Evolutionary conservation across 2,888 invertebrate species (phyloP), one percentile per base, ranked within the genome.

Genomic region (Volucella inanis): DNA sequence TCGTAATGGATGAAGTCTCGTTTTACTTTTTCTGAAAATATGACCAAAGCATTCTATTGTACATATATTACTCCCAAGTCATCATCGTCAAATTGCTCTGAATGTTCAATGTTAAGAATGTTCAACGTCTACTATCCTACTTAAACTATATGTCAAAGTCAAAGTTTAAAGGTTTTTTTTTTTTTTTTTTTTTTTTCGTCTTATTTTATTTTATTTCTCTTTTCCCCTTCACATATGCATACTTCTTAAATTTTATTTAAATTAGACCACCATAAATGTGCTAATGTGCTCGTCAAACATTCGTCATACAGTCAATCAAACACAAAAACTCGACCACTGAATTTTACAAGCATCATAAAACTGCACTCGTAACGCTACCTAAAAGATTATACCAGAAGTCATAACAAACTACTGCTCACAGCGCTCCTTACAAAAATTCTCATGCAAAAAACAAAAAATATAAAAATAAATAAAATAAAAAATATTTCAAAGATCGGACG

Each of bases 371-470:
- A 78, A 70, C 78, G 68, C 52, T 74, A 83, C 62, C 74, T 57
- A 74, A 39, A 74, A 78, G 74, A 83, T 83, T 83, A 31, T 31
- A 83, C 74, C 68, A 74, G 83, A 83, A 75, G 83, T 70, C 74
- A 84, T 84, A 75, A 84, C 47, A 83, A 61, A 75, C 61, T 52
- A 55, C 59, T 38, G 52, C 49, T 50, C 39, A 62, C 64, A 72
- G 62, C 74, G 70, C 83, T 39, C 43, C 65, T 79, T 84, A 59
- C 83, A 84, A 31, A 31, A 6, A 70, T 84, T 79, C 74, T 52
- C 79, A 84, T 84, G 79, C 79, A 75, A 84, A 84, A 74, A 78
- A 68, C 31, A 31, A 31, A 31, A 31, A 31, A 31, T 2, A 31
- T 31, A 31, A 31, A 31, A 31, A 31, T 31, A 31, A 31, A 31